phyloP scores from a whole-genome alignment of 2,113 vertebrate species.

The Mormoops blainvillei region DNA sequence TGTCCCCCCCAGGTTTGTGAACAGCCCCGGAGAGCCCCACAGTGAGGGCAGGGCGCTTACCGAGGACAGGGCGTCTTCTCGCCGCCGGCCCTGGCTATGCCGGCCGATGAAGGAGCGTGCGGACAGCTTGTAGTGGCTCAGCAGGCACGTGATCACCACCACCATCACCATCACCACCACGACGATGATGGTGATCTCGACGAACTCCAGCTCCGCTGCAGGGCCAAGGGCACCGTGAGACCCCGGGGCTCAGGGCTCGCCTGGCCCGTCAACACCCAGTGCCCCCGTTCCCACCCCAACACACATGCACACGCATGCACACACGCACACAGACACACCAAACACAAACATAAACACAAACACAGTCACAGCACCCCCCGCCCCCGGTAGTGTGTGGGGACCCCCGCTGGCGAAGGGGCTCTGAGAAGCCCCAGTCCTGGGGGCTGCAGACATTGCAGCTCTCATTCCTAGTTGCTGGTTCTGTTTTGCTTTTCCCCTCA shows the following conservation, averaged over 20 bases:
- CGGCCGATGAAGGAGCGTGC: constrained; percentile 91
- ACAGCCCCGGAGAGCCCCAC: background rate
- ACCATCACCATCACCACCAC: constrained; percentile 99
- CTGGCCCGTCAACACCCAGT: background rate
- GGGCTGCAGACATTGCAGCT: background rate
- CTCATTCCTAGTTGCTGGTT: background rate
- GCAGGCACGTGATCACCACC: constrained; percentile 95
- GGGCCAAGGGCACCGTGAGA: constrained; percentile 59
- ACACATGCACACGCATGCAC: background rate
- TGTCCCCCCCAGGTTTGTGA: accelerated
- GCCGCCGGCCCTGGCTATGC: constrained; percentile 85
- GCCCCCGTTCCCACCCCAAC: no score
- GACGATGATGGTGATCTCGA: constrained; percentile 97
- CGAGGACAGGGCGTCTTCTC: constrained; percentile 89
- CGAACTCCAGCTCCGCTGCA: constrained; percentile 96
- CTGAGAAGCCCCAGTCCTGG: background rate
- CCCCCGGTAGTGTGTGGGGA: background rate
- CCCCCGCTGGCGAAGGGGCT: background rate
- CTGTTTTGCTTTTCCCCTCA: background rate
- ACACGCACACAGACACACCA: background rate
- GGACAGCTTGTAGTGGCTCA: constrained; percentile 96
- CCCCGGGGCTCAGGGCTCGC: no score
- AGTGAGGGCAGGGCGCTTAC: constrained; percentile 79
- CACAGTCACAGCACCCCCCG: background rate
- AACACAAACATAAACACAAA: background rate